Base-by-base conservation (phyloP, 1,140 invertebrate species). In the Sweltsa coloradensis region DNA sequence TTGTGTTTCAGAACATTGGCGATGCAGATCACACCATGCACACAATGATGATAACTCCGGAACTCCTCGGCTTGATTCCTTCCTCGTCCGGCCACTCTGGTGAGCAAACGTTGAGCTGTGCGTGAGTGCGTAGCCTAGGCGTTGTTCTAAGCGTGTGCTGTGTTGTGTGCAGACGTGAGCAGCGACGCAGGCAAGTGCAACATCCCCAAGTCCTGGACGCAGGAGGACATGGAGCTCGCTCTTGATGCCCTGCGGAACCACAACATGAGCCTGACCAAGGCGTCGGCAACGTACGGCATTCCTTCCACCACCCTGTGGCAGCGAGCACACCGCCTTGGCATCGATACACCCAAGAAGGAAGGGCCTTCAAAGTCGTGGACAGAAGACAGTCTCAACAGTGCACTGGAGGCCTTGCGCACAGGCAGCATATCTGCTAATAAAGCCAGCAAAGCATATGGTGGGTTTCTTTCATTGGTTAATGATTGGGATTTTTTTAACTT, bases 221-320 rank as follows among this genome's bases (percentile, higher is more conserved):
- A 85, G 61, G 79, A 83, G 56, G 85, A 89, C 66, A 89, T 90
- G 86, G 85, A 89, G 51, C 77, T 78, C 51, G 87, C 88, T 27
- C 68, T 90, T 52, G 85, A 91, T 52, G 85, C 86, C 13, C 71
- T 90, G 45, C 71, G 85, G 57, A 84, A 81, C 60, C 84, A 87
- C 57, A 79, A 84, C 55, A 89, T 91, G 85, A 88, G 83, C 57
- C 72, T 90, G 44, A 89, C 85, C 34, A 89, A 88, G 72, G 74
- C 85, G 47, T 78, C 81, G 55, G 76, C 84, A 23, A 83, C 82
- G 11, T 91, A 83, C 64, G 85, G 85, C 39, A 91, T 91, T 57
- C 88, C 88, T 23, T 88, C 86, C 14, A 90, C 88, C 23, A 91
- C 88, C 7, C 67, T 91, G 14, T 91, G 88, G 88, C 87, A 91